These are phyloP conservation scores for Torymus auratus DNA, from an alignment of 2,888 invertebrate species.

Conservation along the genomic window DNA sequence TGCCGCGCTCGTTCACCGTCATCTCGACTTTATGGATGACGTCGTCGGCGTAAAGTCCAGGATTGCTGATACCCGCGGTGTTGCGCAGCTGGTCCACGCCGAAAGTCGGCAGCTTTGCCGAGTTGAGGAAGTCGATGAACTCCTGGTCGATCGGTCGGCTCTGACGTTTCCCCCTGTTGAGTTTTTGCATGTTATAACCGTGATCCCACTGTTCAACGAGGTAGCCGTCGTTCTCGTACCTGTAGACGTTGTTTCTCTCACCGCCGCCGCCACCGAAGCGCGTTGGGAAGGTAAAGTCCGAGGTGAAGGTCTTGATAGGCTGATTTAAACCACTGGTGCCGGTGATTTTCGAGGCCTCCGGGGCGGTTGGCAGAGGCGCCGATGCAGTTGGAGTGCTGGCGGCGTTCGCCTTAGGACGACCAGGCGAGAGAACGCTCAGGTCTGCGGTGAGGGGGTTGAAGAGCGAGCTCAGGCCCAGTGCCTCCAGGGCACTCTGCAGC, in stretches of 20 bases:
- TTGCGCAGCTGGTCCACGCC: conserved; percentile 71
- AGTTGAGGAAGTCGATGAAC: conserved; percentile 65
- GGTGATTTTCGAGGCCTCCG: background rate
- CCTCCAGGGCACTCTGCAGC: conserved; percentile 79
- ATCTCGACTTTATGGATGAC: conserved; percentile 83
- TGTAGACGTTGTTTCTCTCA: conserved; percentile 61
- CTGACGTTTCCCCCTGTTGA: conserved; percentile 62
- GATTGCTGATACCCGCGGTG: conserved; percentile 77
- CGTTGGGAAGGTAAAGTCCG: conserved; percentile 6
- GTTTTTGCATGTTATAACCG: conserved; percentile 65
- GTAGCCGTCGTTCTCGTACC: conserved; percentile 67
- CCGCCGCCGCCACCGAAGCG: conserved; percentile 15
- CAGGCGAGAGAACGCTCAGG: conserved; percentile 81
- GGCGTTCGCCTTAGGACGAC: background rate
- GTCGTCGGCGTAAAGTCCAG: conserved; percentile 81
- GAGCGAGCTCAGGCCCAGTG: conserved; percentile 81
- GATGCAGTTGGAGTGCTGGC: too few relatives aligned
- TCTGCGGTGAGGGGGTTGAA: conserved; percentile 82
- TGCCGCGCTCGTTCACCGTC: conserved; percentile 83
- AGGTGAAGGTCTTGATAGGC: background rate
- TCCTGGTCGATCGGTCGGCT: conserved; percentile 66
- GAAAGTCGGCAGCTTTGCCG: conserved; percentile 63
- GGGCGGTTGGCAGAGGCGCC: too few relatives aligned
- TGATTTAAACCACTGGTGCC: conserved; percentile 6
- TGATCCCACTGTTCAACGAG: conserved; percentile 68